phyloP scores from a whole-genome alignment of 2,888 invertebrate genomes.

The Latrodectus elegans region DNA sequence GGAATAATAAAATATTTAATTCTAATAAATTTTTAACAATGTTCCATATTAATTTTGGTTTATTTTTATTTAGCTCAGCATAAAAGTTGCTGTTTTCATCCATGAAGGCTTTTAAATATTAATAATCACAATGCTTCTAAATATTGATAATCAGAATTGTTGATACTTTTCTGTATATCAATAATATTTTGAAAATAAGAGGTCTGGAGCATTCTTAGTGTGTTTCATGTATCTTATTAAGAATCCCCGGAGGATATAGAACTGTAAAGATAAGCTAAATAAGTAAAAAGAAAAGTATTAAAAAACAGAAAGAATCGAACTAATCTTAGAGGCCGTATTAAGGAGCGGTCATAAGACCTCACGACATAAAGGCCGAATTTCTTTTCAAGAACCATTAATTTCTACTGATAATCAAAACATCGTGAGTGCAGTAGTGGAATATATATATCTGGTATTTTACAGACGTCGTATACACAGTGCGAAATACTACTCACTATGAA shows the following conservation, averaged over 20 bases:
- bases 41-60: too few species aligned
- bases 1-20: too few species aligned
- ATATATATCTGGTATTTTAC: slow-evolving; percentile 21
- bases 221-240: slow-evolving; percentile 37
- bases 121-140: too few species aligned
- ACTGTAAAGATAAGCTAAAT: slow-evolving; percentile 36
- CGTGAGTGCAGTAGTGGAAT: slow-evolving; percentile 27
- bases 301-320: slow-evolving; percentile 27
- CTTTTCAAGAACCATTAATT: slow-evolving; percentile 49
- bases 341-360: slow-evolving; percentile 44
- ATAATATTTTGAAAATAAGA: slow-evolving; percentile 12
- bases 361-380: slow-evolving; percentile 37
- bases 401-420: slow-evolving; percentile 53
- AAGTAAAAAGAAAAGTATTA: slow-evolving; percentile 32
- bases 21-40: too few species aligned
- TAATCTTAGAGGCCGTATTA: slow-evolving; percentile 43
- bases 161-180: slow-evolving; percentile 17
- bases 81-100: too few species aligned
- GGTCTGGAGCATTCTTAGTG: slow-evolving; percentile 16
- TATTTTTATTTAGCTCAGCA: too few species aligned
- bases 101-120: too few species aligned
- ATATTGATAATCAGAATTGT: background rate
- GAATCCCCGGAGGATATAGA: slow-evolving; percentile 31
- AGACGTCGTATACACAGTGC: slow-evolving; percentile 13
- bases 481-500: slow-evolving; percentile 7